Conservation (phyloP, 2,888 invertebrate genomes). For the Drosophila gaucha region DNA sequence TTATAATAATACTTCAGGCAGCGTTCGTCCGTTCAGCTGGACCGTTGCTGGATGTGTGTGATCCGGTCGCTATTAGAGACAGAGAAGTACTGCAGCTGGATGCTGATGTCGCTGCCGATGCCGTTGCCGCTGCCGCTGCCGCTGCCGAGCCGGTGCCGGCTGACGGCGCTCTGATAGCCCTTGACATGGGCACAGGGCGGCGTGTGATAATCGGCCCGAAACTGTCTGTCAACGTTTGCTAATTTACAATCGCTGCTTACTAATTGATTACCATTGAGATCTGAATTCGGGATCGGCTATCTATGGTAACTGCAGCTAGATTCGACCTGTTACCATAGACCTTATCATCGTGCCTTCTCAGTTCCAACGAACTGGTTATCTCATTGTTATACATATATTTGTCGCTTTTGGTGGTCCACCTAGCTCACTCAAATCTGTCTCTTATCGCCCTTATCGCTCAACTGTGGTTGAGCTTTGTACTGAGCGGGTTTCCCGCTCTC, state of each 20-base stretch:
- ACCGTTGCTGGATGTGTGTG: constrained; percentile 64
- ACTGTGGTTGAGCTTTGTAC: constrained; percentile 32
- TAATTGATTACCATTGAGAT: constrained; percentile 60
- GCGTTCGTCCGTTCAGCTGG: constrained; percentile 50
- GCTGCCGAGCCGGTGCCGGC: constrained; percentile 10
- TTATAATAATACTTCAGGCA: constrained; percentile 46
- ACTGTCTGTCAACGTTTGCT: constrained; percentile 55
- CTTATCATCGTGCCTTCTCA: constrained; percentile 20
- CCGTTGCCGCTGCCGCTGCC: neutral
- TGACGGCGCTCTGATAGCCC: constrained; percentile 70
- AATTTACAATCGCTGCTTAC: constrained; percentile 63
- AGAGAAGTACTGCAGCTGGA: constrained; percentile 14
- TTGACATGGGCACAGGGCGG: constrained; percentile 57
- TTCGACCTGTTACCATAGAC: neutral
- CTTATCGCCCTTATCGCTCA: constrained; percentile 19
- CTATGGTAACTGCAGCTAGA: neutral
- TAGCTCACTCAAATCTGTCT: neutral
- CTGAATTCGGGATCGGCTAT: neutral
- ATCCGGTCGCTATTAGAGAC: constrained; percentile 19
- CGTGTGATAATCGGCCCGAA: constrained; percentile 38
- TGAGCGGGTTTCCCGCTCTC: constrained; percentile 36
- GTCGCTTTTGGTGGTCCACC: constrained; percentile 28
- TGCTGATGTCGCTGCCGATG: constrained; percentile 18
- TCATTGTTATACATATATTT: constrained; percentile 9
- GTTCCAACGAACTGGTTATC: constrained; percentile 21